Evolutionary conservation across 2,888 invertebrate species (phyloP).

Genomic region (Hypolimnas misippus): DNA sequence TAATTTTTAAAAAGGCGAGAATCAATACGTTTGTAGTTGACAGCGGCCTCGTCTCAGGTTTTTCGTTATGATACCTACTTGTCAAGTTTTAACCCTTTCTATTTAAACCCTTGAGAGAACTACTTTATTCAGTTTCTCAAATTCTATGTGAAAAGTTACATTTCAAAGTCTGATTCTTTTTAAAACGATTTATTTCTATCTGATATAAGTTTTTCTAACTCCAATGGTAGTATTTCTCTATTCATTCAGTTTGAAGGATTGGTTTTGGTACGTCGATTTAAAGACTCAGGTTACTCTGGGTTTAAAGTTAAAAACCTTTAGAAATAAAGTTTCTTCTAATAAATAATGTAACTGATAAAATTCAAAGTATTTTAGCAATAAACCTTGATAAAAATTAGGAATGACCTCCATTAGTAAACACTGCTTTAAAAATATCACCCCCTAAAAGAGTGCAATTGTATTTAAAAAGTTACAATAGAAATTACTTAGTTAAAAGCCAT

Average conservation of each 20-base stretch:
- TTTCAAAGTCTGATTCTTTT: constrained; percentile 2
- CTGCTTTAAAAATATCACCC: too few relatives aligned
- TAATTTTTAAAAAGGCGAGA: too few relatives aligned
- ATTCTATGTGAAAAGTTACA: not conserved
- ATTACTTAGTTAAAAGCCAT: too few relatives aligned
- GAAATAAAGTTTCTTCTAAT: not conserved
- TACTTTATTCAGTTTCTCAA: not conserved
- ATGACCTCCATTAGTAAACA: too few relatives aligned
- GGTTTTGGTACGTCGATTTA: not conserved
- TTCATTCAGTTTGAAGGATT: not conserved
- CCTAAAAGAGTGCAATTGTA: too few relatives aligned
- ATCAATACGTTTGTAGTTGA: too few relatives aligned
- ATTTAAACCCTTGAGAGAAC: too few relatives aligned
- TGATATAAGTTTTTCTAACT: not conserved
- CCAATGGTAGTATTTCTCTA: not conserved
- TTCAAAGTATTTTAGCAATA: too few relatives aligned
- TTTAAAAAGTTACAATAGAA: too few relatives aligned
- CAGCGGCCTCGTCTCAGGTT: too few relatives aligned
- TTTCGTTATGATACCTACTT: not conserved
- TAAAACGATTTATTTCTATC: constrained; percentile 2
- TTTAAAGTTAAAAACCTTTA: not conserved
- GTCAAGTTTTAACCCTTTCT: not conserved
- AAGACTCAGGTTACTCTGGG: not conserved
- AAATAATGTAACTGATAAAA: too few relatives aligned
- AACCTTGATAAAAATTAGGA: too few relatives aligned